Percentiles rank a stretch among this genome's conserved stretches.
These are phyloP conservation scores for Arctocebus calabarensis DNA, from an alignment of 2,797 vertebrate species.

Conservation along the genomic window DNA sequence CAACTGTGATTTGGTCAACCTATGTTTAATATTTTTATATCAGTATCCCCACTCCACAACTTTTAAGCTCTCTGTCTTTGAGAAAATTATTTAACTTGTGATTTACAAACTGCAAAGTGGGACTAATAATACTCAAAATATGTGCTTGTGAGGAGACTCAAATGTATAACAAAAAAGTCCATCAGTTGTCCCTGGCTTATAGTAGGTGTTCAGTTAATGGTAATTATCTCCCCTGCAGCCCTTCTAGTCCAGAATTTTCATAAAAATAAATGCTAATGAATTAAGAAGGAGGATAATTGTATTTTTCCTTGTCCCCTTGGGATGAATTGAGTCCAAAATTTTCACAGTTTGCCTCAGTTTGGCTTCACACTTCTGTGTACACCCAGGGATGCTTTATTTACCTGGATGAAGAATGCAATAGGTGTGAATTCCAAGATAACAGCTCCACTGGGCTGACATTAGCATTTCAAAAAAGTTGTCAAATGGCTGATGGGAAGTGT, in stretches of 20 bases:
- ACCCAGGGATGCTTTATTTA: conserved; percentile 72
- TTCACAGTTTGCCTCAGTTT: conserved; percentile 65
- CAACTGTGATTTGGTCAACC: background rate
- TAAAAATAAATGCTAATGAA: conserved; percentile 18
- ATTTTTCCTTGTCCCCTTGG: conserved; percentile 26
- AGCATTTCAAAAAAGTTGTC: conserved; percentile 71
- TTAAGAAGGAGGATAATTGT: conserved; percentile 11
- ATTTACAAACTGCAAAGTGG: background rate
- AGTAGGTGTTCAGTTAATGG: conserved; percentile 1
- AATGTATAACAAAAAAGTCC: background rate
- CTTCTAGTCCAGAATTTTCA: conserved; percentile 15
- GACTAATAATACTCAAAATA: background rate
- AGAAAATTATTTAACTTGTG: conserved; percentile 20
- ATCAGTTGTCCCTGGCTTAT: background rate
- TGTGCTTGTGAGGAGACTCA: background rate
- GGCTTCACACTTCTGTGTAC: conserved; percentile 64
- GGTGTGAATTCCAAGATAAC: conserved; percentile 69
- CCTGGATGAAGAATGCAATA: conserved; percentile 66
- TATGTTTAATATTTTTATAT: background rate
- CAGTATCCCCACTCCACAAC: background rate
- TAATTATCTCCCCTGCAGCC: background rate
- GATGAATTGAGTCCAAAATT: conserved; percentile 2
- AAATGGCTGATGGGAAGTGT: conserved; percentile 67
- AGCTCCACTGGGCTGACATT: conserved; percentile 57
- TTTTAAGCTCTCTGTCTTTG: background rate